These are phyloP conservation scores for Anthophora plumipes DNA, from an alignment of 2,888 invertebrate species.

Conservation along the genomic window DNA sequence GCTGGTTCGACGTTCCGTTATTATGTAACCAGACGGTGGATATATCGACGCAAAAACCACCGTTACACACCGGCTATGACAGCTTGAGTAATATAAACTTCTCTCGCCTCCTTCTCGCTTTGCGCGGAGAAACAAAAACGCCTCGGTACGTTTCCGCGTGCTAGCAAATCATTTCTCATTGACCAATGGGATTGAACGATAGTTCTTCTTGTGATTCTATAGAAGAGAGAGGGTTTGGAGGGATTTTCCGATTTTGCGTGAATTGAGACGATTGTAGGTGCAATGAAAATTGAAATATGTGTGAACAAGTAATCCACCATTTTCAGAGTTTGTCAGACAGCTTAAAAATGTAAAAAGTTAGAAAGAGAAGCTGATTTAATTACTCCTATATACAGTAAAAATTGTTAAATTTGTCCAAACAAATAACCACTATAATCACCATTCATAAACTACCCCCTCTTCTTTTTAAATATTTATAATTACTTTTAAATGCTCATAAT, in stretches of 20 bases:
- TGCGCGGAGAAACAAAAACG: constrained; percentile 9
- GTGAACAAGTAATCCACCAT: too few relatives aligned
- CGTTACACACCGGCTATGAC: constrained; percentile 41
- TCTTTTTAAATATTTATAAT: too few relatives aligned
- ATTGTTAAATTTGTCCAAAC: too few relatives aligned
- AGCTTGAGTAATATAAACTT: constrained; percentile 53
- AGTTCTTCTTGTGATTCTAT: constrained; percentile 1
- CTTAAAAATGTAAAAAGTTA: too few relatives aligned
- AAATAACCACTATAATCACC: too few relatives aligned
- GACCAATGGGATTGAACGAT: neutral
- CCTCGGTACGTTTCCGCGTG: constrained; percentile 6
- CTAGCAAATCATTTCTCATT: constrained; percentile 41
- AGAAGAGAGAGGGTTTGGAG: neutral
- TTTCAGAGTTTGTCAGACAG: too few relatives aligned
- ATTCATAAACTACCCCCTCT: too few relatives aligned
- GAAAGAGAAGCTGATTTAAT: too few relatives aligned
- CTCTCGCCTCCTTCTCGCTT: neutral
- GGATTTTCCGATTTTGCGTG: too few relatives aligned
- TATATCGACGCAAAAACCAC: constrained; percentile 44
- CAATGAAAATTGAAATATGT: neutral
- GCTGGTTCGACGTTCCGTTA: constrained; percentile 58
- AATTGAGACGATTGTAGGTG: neutral
- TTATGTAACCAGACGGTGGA: constrained; percentile 60
- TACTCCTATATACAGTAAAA: too few relatives aligned
- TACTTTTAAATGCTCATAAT: too few relatives aligned